Base-by-base conservation (phyloP, 1,140 invertebrate genomes). In the Parapsyche elsis region DNA sequence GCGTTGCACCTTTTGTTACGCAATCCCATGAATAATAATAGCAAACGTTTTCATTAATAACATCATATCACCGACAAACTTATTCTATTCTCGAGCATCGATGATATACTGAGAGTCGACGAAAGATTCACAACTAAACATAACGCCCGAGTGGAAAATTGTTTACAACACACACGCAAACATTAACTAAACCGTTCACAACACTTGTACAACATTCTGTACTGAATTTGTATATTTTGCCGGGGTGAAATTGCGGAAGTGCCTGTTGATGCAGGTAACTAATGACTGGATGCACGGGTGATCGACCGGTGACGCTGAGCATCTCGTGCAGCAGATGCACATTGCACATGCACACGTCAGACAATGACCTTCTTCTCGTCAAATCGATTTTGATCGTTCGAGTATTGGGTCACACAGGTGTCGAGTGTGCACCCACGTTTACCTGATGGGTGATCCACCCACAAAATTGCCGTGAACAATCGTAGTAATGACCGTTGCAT, bases 71-170 rank as follows among this genome's bases (percentile, higher is more conserved):
- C 16, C 57, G 7, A 61, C 19, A 61, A 61, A 61, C n/a, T 61
- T 61, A 61, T 61, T 16, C 57, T 61, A 16, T 61, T 21, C 57
- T 61, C 57, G 30, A 38, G 30, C 30, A 7, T 38, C 30, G 30
- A 38, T 38, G 19, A 61, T 61, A 61, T 61, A 61, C 57, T 61
- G 57, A 61, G 57, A 61, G 57, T 16, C 57, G 57, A 19, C 57
- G 57, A 61, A 1, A 2, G 57, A 61, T 61, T 7, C 21, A 21
- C 16, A 21, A 16, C 57, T 61, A 61, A 61, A 61, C 57, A 61
- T 19, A 61, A 61, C 57, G 57, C 57, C 21, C 21, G 57, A 61
- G 19, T 61, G 30, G 57, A 61, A 61, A 61, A 61, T 21, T 61
- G 57, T 61, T 61, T 61, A 61, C 9, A 61, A 21, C 9, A 61